Conservation (phyloP, 2,888 invertebrate genomes). For the Portevinia maculata region DNA sequence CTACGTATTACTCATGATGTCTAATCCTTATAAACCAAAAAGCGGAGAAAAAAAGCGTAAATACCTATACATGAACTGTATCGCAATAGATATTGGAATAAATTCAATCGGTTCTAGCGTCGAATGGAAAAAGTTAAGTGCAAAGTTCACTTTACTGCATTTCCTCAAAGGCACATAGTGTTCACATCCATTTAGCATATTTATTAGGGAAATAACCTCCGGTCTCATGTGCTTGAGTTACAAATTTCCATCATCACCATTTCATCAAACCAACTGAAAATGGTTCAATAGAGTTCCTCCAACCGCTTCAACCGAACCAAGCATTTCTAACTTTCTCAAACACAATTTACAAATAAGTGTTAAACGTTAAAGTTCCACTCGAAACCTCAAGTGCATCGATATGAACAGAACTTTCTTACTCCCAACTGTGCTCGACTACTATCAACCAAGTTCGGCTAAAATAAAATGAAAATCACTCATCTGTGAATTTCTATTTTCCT, state of each 20-base stretch:
- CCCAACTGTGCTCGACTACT: conserved; percentile 1
- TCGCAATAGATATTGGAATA: too few species aligned
- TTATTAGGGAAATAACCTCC: too few species aligned
- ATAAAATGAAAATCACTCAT: conserved; percentile 22
- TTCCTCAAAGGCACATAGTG: too few species aligned
- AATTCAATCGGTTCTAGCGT: too few species aligned
- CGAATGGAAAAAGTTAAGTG: too few species aligned
- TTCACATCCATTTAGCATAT: neutral
- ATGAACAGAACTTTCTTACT: conserved; percentile 40
- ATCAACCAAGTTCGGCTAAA: conserved; percentile 40
- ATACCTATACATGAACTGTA: too few species aligned
- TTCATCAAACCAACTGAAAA: neutral
- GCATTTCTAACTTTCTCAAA: conserved; percentile 34
- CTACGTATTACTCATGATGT: too few species aligned
- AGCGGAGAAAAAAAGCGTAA: too few species aligned
- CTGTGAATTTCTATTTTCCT: conserved; percentile 39
- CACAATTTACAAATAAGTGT: conserved; percentile 43
- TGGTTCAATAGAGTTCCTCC: conserved; percentile 16
- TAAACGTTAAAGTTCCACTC: conserved; percentile 53
- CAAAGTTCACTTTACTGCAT: too few species aligned
- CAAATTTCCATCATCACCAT: neutral
- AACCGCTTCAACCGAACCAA: conserved; percentile 14
- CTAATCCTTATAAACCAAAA: too few species aligned
- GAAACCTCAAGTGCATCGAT: conserved; percentile 55
- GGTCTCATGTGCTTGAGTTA: neutral